Percentiles rank a stretch among this genome's conserved stretches.
Evolutionary conservation across 2,797 vertebrate genomes (phyloP).

Genomic region (Lemur catta): DNA sequence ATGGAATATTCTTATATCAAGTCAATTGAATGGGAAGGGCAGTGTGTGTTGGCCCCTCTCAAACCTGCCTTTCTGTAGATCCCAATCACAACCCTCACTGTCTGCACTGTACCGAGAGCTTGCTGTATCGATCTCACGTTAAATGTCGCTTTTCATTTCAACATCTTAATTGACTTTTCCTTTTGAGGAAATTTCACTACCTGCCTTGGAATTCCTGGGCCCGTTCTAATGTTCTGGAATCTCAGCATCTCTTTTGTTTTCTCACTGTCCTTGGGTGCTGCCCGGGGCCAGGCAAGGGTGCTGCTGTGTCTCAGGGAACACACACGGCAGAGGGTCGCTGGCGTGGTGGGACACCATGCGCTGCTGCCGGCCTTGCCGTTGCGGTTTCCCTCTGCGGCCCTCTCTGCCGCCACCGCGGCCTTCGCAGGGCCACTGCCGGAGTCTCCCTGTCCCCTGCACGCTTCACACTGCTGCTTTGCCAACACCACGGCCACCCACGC

Average conservation of each 20-base stretch:
- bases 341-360: accelerated
- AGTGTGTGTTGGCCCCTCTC: not conserved
- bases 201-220: not conserved
- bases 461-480: not conserved
- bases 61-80: not conserved
- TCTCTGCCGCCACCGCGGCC: accelerated
- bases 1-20: not conserved
- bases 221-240: not conserved
- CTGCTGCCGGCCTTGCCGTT: not conserved
- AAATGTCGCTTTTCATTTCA: slow-evolving; percentile 73
- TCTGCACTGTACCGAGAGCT: not conserved
- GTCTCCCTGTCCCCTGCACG: not conserved
- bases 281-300: not conserved
- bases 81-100: not conserved
- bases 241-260: not conserved
- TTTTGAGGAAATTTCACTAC: not conserved
- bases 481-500: not conserved
- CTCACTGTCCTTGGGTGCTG: not conserved
- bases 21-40: not conserved
- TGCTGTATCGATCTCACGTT: slow-evolving; percentile 47
- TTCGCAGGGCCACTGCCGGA: too few species aligned
- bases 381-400: accelerated
- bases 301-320: not conserved
- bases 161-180: slow-evolving; percentile 71
- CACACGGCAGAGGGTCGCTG: accelerated